Evolutionary conservation across 2,797 vertebrate species (phyloP), one percentile per base, ranked within the genome.

Genomic region (Ispidina lecontei): DNA sequence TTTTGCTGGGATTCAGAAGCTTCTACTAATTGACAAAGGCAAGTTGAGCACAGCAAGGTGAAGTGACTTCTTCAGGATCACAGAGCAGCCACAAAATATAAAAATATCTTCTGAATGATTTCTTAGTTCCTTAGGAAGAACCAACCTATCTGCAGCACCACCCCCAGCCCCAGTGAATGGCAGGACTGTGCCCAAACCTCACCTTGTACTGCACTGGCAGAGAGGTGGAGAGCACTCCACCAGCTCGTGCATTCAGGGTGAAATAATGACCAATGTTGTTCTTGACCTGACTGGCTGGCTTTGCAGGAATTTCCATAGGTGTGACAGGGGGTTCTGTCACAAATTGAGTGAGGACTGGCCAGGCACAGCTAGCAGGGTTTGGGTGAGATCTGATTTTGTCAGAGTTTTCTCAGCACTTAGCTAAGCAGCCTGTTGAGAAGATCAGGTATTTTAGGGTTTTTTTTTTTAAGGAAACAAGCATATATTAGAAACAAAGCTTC

Each of bases 21-120:
- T 83, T 49, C 15, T 46, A 16, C 68, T 91, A 90, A 83, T 85
- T 92, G 85, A 60, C 26, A 62, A 33, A 78, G 91, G 58, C 83
- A 81, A 80, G 88, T 22, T 10, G 70, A 91, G 73, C 63, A 4
- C 39, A 39, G 51, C 9, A 41, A 87, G 72, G 82, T 89, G 64
- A 72, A 88, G 69, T n/a, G 91, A 44, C 51, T 89, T 70, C 33
- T 67, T 69, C 54, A 41, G 69, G 63, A 90, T 90, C 2, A 0
- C 85, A 88, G 79, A 86, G 77, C 91, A 90, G 63, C 76, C 73
- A 84, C 17, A 22, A 90, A 44, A 25, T 46, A 85, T 84, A 69
- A 72, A 92, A 94, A 91, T 91, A 89, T 8, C 67, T 75, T 44
- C 25, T 75, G 87, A 93, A 92, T 92, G 67, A 72, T 46, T 85